Base-by-base conservation (phyloP, 1,140 invertebrate species). In the Sminthurides bifidus region DNA sequence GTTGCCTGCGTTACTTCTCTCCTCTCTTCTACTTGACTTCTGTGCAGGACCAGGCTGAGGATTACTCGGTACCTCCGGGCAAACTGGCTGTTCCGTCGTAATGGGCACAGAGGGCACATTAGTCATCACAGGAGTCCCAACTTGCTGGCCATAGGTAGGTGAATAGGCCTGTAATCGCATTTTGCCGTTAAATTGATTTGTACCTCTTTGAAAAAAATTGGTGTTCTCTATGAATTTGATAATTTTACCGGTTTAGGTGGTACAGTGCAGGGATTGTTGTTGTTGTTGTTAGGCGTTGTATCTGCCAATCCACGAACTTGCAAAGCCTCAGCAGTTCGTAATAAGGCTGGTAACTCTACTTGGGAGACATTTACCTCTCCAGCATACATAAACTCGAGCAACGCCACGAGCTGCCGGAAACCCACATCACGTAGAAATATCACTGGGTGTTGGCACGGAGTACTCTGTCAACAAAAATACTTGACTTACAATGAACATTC, bases 351-450 rank as follows among this genome's bases (percentile, higher is more conserved):
- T 64, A 92, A 72, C 67, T 91, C 86, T 57, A 87, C 85, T 69
- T 91, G 84, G 60, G 86, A 82, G 51, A 93, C 87, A 70, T 90
- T 91, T 8, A 92, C 88, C 73, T 92, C 87, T 52, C 89, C 89
- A 69, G 81, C 77, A 68, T 90, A 90, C 81, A 89, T 89, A 67
- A 89, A 89, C 68, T 86, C 81, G 21, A 90, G 77, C 50, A 90
- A 79, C 19, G 83, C 83, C 65, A 79, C 79, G 64, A 91, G 75
- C 71, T 89, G 84, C 62, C 83, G 81, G 65, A 79, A 87, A 67
- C 82, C 83, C 37, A 89, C 82, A 71, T 88, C 87, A 66, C 81
- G 79, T 66, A 90, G 84, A 71, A 89, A 85, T 56, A 90, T 83
- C 37, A 90, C 83, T 52, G 85, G 86, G 75, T 88, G 85, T 59